Conservation (phyloP, 2,797 vertebrate genomes). For the Lepilemur ruficaudatus region DNA sequence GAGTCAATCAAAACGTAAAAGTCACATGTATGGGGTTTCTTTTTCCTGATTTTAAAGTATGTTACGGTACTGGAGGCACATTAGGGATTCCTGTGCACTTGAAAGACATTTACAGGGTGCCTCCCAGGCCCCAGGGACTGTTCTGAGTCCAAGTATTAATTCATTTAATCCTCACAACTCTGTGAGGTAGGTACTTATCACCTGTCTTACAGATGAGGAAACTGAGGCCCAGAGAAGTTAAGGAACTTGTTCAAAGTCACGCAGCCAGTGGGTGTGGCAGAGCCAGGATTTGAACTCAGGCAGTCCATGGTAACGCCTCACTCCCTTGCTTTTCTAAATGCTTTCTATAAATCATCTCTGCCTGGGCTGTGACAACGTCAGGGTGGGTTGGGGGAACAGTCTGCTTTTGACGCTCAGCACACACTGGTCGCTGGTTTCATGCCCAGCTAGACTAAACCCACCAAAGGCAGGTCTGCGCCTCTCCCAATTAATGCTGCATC, state of each 20-base stretch:
- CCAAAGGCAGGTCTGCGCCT: neutral
- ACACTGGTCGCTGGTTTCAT: neutral
- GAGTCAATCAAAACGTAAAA: neutral
- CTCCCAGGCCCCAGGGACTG: neutral
- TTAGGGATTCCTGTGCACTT: neutral
- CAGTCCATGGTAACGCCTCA: neutral
- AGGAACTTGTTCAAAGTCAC: neutral
- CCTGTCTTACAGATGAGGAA: neutral
- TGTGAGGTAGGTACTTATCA: neutral
- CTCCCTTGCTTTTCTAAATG: neutral
- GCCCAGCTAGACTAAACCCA: neutral
- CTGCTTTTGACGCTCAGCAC: neutral
- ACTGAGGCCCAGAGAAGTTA: neutral
- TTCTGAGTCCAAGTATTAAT: neutral
- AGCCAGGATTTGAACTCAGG: neutral
- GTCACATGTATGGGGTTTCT: neutral
- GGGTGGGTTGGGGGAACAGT: no score
- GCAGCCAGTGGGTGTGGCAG: neutral
- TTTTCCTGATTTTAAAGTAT: neutral
- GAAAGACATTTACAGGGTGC: neutral
- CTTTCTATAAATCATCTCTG: neutral
- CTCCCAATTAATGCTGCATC: neutral
- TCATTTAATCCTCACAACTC: neutral
- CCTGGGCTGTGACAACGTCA: neutral
- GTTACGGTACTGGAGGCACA: neutral